These are phyloP conservation scores for Caenorhabditis briggsae DNA, from an alignment of 1,140 invertebrate genomes.

Conservation along the genomic window DNA sequence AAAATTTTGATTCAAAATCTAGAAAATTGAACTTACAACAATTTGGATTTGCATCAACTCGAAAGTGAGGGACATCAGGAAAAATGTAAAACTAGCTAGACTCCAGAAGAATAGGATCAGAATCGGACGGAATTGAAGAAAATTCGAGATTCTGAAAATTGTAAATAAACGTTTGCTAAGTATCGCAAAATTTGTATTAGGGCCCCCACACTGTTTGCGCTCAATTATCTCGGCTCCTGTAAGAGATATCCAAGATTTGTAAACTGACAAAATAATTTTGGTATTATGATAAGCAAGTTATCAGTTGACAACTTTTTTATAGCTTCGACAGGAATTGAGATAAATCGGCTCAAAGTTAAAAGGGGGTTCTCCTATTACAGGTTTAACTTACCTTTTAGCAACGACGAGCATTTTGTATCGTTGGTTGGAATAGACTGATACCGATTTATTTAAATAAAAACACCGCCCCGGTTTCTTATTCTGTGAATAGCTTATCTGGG, in stretches of 20 bases:
- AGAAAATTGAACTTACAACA: background rate
- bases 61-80: background rate
- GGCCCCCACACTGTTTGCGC: background rate
- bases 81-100: constrained; percentile 32
- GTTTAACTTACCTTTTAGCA: constrained; percentile 33
- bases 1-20: background rate
- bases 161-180: background rate
- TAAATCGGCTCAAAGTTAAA: no score
- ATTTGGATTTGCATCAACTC: constrained; percentile 20
- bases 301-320: no score
- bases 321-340: no score
- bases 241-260: no score
- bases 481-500: background rate
- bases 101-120: constrained; percentile 38
- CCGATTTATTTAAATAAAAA: background rate
- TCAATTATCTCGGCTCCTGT: no score
- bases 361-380: no score
- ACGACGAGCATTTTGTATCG: constrained; percentile 4
- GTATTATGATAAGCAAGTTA: no score
- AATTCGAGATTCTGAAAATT: constrained; percentile 42
- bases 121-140: constrained; percentile 36
- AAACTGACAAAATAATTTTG: no score
- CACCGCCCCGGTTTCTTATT: background rate
- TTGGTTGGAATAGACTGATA: background rate
- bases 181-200: background rate